Base-by-base conservation (phyloP, 1,140 invertebrate genomes). In the Idris sp. region DNA sequence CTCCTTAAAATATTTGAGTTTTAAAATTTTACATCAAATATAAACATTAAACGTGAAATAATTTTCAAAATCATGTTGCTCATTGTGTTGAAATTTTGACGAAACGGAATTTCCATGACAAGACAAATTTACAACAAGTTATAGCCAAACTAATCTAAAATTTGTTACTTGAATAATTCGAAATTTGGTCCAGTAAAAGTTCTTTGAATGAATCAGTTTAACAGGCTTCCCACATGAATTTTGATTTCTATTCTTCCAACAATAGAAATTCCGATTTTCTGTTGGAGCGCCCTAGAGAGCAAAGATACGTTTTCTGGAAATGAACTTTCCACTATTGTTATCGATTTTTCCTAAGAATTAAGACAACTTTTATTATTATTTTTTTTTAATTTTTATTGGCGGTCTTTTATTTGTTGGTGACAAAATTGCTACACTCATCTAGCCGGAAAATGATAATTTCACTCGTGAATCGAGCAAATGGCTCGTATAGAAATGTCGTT, bases 231-330 rank as follows among this genome's bases (percentile, higher is more conserved):
- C n/a, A n/a, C n/a, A n/a, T 19, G 41, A 36, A 48, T 40, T 46
- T 18, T n/a, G 26, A 58, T 58, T 68, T 58, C 35, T 40, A 22
- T 44, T 25, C 16, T 48, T 28, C 35, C 22, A 38, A 59, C 59
- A 68, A 68, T 58, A 68, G 44, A 68, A 68, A 59, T 58, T 68
- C 64, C 53, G 44, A 58, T 58, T 68, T 11, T 35, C 65, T 22
- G 43, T 56, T 56, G 49, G 46, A 44, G 53, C 14, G 38, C 48
- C 40, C 54, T 19, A 61, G 65, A 54, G 46, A 54, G 30, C 14
- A 9, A 49, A 38, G 44, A 40, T 22, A 46, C 18, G 30, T 44
- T 59, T 44, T 48, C 46, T 13, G 51, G 31, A 7, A 22, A 6
- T 22, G 61, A 43, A 22, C 1, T 53, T 14, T 48, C 26, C 22